These are phyloP conservation scores for Pantherophis alleghaniensis DNA, from an alignment of 2,797 vertebrate genomes.

Conservation along the genomic window DNA sequence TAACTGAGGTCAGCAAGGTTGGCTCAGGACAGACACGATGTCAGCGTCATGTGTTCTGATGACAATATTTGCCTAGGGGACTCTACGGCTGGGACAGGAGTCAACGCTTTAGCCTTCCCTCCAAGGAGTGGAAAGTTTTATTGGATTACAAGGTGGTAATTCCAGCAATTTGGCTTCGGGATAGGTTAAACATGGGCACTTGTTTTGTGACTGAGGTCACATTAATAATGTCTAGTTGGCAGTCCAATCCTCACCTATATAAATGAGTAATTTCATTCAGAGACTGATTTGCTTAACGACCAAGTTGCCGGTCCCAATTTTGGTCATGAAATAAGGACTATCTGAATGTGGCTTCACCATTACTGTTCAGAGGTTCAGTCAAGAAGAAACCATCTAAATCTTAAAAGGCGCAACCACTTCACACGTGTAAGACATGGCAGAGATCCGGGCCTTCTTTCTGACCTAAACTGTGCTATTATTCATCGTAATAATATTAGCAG, in stretches of 20 bases:
- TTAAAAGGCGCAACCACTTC: too few relatives aligned
- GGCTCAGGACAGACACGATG: not conserved
- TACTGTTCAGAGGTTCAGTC: not conserved
- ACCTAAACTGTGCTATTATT: not conserved
- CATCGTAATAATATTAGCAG: not conserved
- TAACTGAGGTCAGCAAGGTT: not conserved
- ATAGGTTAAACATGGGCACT: not conserved
- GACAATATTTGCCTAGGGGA: not conserved
- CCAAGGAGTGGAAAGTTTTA: not conserved
- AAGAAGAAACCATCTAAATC: not conserved
- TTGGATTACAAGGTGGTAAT: not conserved
- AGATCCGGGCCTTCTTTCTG: not conserved
- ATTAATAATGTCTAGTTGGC: not conserved
- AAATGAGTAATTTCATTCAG: not conserved
- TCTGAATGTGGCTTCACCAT: not conserved
- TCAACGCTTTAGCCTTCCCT: not conserved
- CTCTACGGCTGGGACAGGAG: not conserved
- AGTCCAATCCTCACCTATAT: not conserved
- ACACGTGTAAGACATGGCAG: not conserved
- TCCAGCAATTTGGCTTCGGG: not conserved
- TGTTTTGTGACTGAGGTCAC: not conserved
- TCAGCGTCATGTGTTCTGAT: not conserved
- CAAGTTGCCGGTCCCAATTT: not conserved
- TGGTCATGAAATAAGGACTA: not conserved
- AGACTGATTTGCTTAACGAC: not conserved